Conservation (phyloP, 2,797 vertebrate species). For the Poecile montanus region DNA sequence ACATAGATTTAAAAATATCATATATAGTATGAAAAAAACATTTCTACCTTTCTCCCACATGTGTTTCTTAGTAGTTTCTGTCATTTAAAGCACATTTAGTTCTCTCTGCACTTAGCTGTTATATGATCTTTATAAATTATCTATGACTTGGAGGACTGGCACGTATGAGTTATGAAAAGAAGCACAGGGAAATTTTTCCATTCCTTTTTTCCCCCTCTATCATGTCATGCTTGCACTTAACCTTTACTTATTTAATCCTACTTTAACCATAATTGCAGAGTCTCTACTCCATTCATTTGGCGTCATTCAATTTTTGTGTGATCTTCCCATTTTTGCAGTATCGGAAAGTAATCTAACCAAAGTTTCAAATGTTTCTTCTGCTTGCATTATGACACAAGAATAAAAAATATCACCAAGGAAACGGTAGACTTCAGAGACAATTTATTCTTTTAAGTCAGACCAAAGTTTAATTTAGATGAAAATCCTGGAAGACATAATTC, state of each 20-base stretch:
- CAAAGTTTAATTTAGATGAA: constrained; percentile 74
- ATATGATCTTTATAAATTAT: not conserved
- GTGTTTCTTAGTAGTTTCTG: not conserved
- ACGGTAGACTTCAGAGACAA: constrained; percentile 58
- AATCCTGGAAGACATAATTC: constrained; percentile 70
- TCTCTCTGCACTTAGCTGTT: not conserved
- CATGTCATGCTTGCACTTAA: constrained; percentile 39
- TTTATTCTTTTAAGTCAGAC: constrained; percentile 69
- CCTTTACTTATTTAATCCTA: constrained; percentile 48
- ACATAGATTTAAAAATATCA: not conserved
- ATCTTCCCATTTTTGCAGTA: constrained; percentile 28
- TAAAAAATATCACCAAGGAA: constrained; percentile 66
- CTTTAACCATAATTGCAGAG: constrained; percentile 23
- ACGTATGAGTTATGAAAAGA: not conserved
- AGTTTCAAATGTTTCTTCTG: constrained; percentile 40
- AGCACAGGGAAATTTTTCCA: not conserved
- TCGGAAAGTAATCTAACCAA: constrained; percentile 45
- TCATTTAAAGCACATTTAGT: not conserved
- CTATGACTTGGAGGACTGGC: not conserved
- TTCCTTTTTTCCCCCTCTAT: not conserved
- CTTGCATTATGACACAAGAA: constrained; percentile 27
- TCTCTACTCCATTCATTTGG: constrained; percentile 20
- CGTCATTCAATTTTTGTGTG: constrained; percentile 25
- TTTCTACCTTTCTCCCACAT: not conserved
- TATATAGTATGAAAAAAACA: not conserved